A percentile compares a stretch with the other conserved stretches of the same genome.
Evolutionary conservation across 2,888 invertebrate species (phyloP).

Genomic region (Lasioglossum calceatum): DNA sequence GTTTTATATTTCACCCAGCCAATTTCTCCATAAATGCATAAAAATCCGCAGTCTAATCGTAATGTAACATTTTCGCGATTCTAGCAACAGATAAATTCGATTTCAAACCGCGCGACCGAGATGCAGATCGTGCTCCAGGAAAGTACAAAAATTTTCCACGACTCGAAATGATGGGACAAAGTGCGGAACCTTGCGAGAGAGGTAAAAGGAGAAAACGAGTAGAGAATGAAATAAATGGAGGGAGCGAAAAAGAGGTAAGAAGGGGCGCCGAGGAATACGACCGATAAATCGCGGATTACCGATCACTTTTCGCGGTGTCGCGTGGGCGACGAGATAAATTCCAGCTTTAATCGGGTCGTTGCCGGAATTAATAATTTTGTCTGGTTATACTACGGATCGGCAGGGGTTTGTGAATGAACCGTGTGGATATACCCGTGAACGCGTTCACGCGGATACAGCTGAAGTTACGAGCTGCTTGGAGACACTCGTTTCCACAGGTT

Average conservation of each 20-base stretch:
- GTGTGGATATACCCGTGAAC: slow-evolving; percentile 17
- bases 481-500: slow-evolving; percentile 2
- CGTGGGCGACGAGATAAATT: slow-evolving; percentile 71
- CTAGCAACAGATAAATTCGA: not conserved
- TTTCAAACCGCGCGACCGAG: no score
- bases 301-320: slow-evolving; percentile 62
- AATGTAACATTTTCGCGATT: not conserved
- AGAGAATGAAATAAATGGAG: not conserved
- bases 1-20: no score
- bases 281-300: slow-evolving; percentile 72
- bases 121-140: not conserved
- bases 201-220: slow-evolving; percentile 13
- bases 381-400: slow-evolving; percentile 40
- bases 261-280: slow-evolving; percentile 36
- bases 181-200: not conserved
- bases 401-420: slow-evolving; percentile 48
- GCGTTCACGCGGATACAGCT: slow-evolving; percentile 17
- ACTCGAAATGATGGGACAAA: slow-evolving; percentile 11
- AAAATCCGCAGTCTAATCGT: no score
- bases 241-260: not conserved
- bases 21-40: no score
- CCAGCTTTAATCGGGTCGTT: slow-evolving; percentile 65
- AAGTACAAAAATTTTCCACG: not conserved
- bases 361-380: slow-evolving; percentile 70
- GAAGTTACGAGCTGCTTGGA: slow-evolving; percentile 36